Evolutionary conservation across 2,888 invertebrate genomes (phyloP).

Genomic region (Digitonthophagus gazella): DNA sequence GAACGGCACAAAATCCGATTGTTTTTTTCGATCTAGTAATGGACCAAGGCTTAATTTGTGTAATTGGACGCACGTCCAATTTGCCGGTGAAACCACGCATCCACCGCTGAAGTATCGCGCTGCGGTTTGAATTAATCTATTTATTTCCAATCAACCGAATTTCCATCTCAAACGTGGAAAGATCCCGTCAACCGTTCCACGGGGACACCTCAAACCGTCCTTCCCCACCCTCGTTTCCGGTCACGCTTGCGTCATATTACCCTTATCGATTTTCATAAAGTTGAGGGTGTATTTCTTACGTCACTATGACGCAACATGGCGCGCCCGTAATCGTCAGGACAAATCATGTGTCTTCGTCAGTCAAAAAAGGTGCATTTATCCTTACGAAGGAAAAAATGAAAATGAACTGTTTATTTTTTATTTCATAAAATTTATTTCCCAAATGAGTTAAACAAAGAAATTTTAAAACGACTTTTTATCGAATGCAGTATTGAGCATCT

Average conservation of each 20-base stretch:
- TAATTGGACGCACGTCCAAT: not conserved
- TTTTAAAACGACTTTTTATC: not conserved
- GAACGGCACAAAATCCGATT: not conserved
- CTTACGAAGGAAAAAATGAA: too few species aligned
- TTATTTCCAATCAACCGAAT: not conserved
- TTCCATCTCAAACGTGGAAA: not conserved
- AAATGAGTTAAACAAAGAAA: too few species aligned
- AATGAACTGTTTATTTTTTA: too few species aligned
- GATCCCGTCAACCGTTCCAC: too few species aligned
- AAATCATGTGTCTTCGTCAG: not conserved
- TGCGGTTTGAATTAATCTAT: not conserved
- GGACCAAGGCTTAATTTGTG: not conserved
- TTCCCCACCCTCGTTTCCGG: not conserved
- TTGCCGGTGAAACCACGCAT: not conserved
- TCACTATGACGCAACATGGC: not conserved
- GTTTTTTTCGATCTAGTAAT: not conserved
- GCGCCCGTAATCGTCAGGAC: not conserved
- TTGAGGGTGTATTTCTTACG: not conserved
- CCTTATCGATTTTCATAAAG: not conserved
- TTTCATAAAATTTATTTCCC: too few species aligned
- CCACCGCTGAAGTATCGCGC: not conserved
- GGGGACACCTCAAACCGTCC: not conserved
- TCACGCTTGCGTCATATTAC: not conserved
- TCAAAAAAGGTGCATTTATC: too few species aligned
- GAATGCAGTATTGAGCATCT: conserved; percentile 6